A percentile compares a stretch with the other conserved stretches of the same genome.
Conservation (phyloP, 2,113 vertebrate species). For the Rhea pennata region DNA sequence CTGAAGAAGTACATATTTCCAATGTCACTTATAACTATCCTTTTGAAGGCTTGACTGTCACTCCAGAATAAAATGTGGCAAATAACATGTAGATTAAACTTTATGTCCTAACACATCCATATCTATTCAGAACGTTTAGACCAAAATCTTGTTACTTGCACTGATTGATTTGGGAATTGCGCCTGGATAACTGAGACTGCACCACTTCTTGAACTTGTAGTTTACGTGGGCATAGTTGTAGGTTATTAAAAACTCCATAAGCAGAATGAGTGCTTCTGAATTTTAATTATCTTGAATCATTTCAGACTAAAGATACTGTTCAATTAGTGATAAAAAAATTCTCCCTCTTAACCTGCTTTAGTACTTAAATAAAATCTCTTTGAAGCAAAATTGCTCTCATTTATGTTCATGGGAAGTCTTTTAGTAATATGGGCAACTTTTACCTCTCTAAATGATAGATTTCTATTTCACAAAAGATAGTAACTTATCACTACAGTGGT, state of each 20-base stretch:
- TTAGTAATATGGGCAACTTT: not conserved
- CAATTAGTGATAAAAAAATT: not conserved
- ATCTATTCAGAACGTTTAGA: not conserved
- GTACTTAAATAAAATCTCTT: not conserved
- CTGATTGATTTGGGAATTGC: not conserved
- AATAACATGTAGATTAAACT: not conserved
- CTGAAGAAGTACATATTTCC: not conserved
- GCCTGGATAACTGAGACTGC: not conserved
- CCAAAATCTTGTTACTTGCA: not conserved
- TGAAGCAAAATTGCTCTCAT: not conserved
- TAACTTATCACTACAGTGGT: not conserved
- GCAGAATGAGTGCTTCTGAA: not conserved
- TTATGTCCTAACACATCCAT: not conserved
- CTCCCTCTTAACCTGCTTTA: not conserved
- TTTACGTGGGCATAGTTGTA: not conserved
- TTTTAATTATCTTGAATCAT: not conserved
- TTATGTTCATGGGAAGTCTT: not conserved
- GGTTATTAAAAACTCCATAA: not conserved
- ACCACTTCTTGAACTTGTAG: not conserved
- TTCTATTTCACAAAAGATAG: not conserved
- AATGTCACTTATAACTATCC: not conserved
- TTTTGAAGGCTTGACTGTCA: accelerated
- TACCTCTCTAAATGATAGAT: not conserved
- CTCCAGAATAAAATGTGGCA: not conserved
- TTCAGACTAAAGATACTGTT: not conserved